Evolutionary conservation across 2,113 vertebrate species (phyloP), one percentile per base, ranked within the genome.

Genomic region (Noctilio leporinus): DNA sequence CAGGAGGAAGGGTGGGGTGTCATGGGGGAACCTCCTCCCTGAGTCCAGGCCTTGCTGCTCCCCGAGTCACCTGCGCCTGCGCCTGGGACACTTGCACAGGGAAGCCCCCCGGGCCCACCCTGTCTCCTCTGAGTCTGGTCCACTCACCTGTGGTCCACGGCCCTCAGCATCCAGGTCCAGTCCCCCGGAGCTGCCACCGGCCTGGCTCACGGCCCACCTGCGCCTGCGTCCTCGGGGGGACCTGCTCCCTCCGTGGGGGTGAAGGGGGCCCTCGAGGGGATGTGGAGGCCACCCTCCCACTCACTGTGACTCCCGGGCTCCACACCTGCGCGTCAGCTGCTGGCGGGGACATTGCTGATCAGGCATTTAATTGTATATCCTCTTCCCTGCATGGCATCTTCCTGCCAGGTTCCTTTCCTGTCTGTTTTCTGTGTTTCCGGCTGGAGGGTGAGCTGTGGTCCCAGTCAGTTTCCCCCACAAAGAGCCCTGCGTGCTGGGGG

Each of bases 291-390:
- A 5, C 19, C 10, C n/a, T 38, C 45, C 7, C 43, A 0, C 10
- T 78, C 19, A 22, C 8, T 5, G 0, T 0, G 30, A 22, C 6
- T 14, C 45, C 2, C 3, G 1, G n/a, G n/a, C n/a, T n/a, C n/a
- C n/a, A n/a, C n/a, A n/a, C n/a, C n/a, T n/a, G n/a, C n/a, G n/a
- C n/a, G n/a, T n/a, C n/a, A n/a, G n/a, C n/a, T n/a, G n/a, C n/a
- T n/a, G n/a, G n/a, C n/a, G 24, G 59, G 62, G 43, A 43, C 6
- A 43, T 43, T 7, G 38, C 43, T 70, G 8, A 12, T 19, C 24
- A 73, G 47, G 76, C 4, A 1, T 62, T 91, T 53, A 28, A n/a
- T n/a, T n/a, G n/a, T n/a, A n/a, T n/a, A n/a, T 45, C 30, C 30
- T 43, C 30, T 28, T 53, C 5, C 3, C 65, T 4, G n/a, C 43